Base-by-base conservation (phyloP, 2,797 vertebrate species). In the Micromesistius poutassou region DNA sequence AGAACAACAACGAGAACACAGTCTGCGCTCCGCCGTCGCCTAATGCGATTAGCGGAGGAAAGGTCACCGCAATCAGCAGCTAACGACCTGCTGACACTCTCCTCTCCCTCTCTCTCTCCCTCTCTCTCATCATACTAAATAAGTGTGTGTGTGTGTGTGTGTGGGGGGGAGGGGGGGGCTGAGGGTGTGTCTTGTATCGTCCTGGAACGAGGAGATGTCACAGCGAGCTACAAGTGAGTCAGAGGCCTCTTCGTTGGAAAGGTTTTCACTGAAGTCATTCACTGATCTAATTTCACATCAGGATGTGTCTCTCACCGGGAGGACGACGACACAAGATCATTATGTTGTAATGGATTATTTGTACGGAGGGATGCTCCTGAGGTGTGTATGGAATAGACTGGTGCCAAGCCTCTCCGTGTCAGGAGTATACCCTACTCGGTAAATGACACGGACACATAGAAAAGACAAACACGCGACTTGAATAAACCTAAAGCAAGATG, bases 51-150 rank as follows among this genome's bases (percentile, higher is more conserved):
- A 77, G 68, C 82, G 30, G 10, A 31, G 30, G 31, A 89, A 89
- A 88, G 82, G 84, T 87, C 81, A 85, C 1, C 74, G 85, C 85
- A 90, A 90, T 91, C 86, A 92, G 79, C 10, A 74, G 50, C 16
- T 66, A 81, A 75, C 81, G 82, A 78, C 78, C 80, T 75, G 73
- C 33, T n/a, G 66, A 77, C 55, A 14, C 36, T 30, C 72, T 73
- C n/a, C 19, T 86, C 83, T 77, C 77, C 75, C 74, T 30, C 80
- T 74, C 78, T 79, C 77, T 71, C 38, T 7, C 16, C 4, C 46
- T 6, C 46, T 7, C 19, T 6, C 46, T 19, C 46, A 50, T 22
- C 42, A 46, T 10, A 19, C 46, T 5, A 50, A 19, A 50, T 50
- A 62, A 8, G 71, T 72, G n/a, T n/a, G n/a, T n/a, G n/a, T n/a